These are phyloP conservation scores for Latrodectus geometricus DNA, from an alignment of 1,140 invertebrate genomes.

Conservation along the genomic window DNA sequence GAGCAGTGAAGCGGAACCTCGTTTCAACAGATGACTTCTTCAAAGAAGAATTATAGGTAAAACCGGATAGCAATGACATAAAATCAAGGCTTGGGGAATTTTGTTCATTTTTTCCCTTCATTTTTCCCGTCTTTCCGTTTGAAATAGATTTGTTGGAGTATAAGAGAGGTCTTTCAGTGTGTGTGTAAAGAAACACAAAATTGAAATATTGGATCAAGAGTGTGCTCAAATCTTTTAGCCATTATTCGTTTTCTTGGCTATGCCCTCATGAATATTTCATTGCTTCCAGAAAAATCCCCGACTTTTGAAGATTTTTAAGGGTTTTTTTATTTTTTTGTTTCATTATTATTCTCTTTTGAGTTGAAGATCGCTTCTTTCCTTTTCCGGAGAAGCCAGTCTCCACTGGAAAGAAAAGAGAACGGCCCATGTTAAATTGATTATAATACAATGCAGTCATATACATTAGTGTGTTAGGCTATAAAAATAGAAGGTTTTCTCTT, in stretches of 20 bases:
- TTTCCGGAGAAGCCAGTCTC: no score
- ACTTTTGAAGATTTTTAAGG: background rate
- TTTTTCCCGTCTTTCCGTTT: background rate
- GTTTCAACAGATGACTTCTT: background rate
- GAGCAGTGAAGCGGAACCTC: background rate
- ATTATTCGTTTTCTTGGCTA: background rate
- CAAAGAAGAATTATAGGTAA: background rate
- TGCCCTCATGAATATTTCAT: background rate
- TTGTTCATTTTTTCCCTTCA: background rate
- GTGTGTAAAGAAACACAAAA: slow-evolving; percentile 1
- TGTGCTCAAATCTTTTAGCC: slow-evolving; percentile 15
- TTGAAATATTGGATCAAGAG: slow-evolving; percentile 19
- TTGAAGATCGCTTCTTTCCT: no score
- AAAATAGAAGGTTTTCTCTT: no score
- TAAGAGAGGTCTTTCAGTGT: background rate
- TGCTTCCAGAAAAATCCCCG: background rate
- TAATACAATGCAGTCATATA: background rate
- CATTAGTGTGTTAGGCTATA: background rate
- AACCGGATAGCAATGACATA: background rate
- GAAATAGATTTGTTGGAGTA: background rate
- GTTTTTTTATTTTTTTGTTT: background rate
- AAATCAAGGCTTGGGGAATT: background rate
- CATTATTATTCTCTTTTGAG: no score
- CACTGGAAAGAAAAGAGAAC: no score
- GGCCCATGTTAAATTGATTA: background rate